Percentiles rank a stretch among this genome's conserved stretches.
Evolutionary conservation across 2,888 invertebrate species (phyloP).

Genomic region (Hemaris fuciformis): DNA sequence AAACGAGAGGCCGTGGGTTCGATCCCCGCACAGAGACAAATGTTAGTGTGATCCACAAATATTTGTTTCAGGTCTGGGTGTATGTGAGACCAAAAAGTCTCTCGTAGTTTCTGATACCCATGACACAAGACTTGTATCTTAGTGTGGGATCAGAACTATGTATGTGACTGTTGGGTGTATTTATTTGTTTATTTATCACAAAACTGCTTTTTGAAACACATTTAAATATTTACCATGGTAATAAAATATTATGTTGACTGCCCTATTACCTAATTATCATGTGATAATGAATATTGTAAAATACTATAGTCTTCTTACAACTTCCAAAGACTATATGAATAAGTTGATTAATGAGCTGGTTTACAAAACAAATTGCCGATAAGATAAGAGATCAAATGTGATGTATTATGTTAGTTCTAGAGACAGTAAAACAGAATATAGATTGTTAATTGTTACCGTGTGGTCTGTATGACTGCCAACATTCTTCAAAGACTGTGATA

Average conservation of each 20-base stretch:
- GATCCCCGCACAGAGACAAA: too few species aligned
- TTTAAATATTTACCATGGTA: background rate
- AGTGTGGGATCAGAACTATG: too few species aligned
- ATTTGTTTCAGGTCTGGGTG: too few species aligned
- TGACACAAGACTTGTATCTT: too few species aligned
- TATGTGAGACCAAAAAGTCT: too few species aligned
- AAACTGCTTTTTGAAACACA: background rate
- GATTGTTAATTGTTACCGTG: background rate
- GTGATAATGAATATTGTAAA: background rate
- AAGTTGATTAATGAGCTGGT: background rate
- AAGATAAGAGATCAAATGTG: background rate
- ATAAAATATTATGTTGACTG: background rate
- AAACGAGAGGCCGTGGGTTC: too few species aligned
- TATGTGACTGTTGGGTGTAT: too few species aligned
- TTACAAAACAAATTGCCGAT: background rate
- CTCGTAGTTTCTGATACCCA: too few species aligned
- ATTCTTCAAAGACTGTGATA: constrained; percentile 17
- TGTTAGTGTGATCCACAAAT: too few species aligned
- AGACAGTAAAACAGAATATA: background rate
- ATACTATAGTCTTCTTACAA: background rate
- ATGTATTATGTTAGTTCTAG: background rate
- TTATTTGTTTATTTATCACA: too few species aligned
- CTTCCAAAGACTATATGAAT: background rate
- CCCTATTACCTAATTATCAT: background rate
- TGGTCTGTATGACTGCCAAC: background rate